A percentile compares a stretch with the other conserved stretches of the same genome.
Evolutionary conservation across 2,888 invertebrate species (phyloP).

Genomic region (Colletes collaris): DNA sequence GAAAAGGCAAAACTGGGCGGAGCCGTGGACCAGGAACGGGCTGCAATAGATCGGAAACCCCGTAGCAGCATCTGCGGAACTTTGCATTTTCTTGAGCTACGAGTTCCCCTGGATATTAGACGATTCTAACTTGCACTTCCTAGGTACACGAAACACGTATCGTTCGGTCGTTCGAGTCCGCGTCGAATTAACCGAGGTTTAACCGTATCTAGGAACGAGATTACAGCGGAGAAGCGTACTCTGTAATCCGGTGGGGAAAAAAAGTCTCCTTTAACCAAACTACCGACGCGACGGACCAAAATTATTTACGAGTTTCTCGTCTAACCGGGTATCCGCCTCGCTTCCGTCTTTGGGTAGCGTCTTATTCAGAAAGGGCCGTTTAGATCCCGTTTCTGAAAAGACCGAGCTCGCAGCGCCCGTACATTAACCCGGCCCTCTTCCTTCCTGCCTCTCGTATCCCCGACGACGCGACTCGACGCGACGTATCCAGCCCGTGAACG

Average conservation of each 20-base stretch:
- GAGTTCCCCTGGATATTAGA: too few species aligned
- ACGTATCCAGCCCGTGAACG: slow-evolving; percentile 45
- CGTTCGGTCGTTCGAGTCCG: too few species aligned
- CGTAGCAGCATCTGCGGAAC: too few species aligned
- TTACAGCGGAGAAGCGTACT: too few species aligned
- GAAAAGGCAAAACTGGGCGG: slow-evolving; percentile 7
- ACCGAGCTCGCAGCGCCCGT: slow-evolving; percentile 30
- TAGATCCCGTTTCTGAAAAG: slow-evolving; percentile 49
- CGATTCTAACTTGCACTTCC: too few species aligned
- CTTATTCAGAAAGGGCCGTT: slow-evolving; percentile 53
- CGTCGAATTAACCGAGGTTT: too few species aligned
- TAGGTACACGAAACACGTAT: too few species aligned
- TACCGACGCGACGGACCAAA: slow-evolving; percentile 7
- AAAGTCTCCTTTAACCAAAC: not conserved
- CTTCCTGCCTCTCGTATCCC: slow-evolving; percentile 42
- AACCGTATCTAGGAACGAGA: too few species aligned
- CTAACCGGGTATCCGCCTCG: slow-evolving; percentile 36
- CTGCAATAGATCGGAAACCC: not conserved
- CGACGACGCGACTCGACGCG: slow-evolving; percentile 11
- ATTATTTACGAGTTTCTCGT: slow-evolving; percentile 50
- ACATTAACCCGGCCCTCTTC: slow-evolving; percentile 52
- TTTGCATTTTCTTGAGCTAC: too few species aligned
- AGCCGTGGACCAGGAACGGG: not conserved
- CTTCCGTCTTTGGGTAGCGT: slow-evolving; percentile 51
- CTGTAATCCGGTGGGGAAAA: not conserved